Percentiles rank a stretch among this genome's conserved stretches.
These are phyloP conservation scores for Agonopterix arenella DNA, from an alignment of 2,888 invertebrate genomes.

Conservation along the genomic window DNA sequence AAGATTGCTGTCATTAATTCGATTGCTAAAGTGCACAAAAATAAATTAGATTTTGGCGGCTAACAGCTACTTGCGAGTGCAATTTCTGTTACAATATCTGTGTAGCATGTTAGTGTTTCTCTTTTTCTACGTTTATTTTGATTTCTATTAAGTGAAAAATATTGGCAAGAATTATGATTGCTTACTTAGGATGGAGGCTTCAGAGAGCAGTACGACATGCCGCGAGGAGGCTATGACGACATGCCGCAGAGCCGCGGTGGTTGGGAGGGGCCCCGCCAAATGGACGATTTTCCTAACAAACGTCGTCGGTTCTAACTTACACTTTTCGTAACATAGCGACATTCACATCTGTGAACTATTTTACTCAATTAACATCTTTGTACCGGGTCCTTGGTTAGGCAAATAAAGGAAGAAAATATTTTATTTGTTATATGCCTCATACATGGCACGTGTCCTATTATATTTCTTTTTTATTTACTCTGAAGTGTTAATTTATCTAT, in stretches of 20 bases:
- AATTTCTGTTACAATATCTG: too few species aligned
- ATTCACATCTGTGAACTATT: neutral
- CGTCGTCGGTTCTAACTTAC: constrained; percentile 77
- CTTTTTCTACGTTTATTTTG: constrained; percentile 8
- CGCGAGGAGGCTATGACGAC: constrained; percentile 64
- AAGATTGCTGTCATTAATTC: too few species aligned
- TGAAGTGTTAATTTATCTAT: too few species aligned
- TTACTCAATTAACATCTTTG: constrained; percentile 2
- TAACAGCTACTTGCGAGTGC: too few species aligned
- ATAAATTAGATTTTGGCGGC: too few species aligned
- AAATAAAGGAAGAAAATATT: constrained; percentile 16
- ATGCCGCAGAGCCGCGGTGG: constrained; percentile 74
- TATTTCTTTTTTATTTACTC: too few species aligned
- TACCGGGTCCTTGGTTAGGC: constrained; percentile 23
- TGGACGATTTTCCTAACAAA: constrained; percentile 81
- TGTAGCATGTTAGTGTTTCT: neutral
- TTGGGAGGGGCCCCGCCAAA: constrained; percentile 74
- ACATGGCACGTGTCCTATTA: too few species aligned
- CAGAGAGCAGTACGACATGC: constrained; percentile 74
- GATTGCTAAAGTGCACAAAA: too few species aligned
- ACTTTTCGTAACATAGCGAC: neutral
- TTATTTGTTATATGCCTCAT: too few species aligned
- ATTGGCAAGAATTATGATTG: constrained; percentile 71
- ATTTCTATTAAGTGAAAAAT: constrained; percentile 33
- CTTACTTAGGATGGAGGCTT: constrained; percentile 73